Percentiles rank a stretch among this genome's conserved stretches.
phyloP scores from a whole-genome alignment of 2,797 vertebrate species.

The Gobionotothen gibberifrons region DNA sequence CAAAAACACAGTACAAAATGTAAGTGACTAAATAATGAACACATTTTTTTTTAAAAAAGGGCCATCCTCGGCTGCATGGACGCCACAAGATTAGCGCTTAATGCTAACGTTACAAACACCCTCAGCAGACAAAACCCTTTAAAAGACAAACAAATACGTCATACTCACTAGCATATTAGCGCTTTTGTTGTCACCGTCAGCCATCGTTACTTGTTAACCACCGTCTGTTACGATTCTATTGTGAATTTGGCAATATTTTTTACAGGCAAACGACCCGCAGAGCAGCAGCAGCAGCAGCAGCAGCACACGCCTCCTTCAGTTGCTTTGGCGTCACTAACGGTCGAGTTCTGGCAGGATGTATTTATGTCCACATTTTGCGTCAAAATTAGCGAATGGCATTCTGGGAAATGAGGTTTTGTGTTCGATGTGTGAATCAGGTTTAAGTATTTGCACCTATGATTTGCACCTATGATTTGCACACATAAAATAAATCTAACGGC shows the following conservation, averaged over 20 bases:
- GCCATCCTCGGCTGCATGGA: not conserved
- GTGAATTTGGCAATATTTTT: not conserved
- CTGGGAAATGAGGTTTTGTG: conserved; percentile 68
- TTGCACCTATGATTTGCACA: not conserved
- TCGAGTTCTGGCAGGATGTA: conserved; percentile 40
- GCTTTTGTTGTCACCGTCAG: conserved; percentile 82
- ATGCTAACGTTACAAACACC: conserved; percentile 34
- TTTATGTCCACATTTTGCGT: conserved; percentile 68
- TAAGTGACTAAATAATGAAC: not conserved
- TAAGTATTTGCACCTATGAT: not conserved
- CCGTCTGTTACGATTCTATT: not conserved
- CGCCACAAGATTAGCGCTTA: conserved; percentile 14
- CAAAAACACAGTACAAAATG: not conserved
- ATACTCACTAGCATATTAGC: conserved; percentile 76
- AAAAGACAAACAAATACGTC: not conserved
- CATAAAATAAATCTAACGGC: not conserved
- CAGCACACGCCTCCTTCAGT: not conserved
- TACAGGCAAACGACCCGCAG: conserved; percentile 21
- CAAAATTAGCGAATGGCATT: conserved; percentile 35
- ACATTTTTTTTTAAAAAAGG: not conserved
- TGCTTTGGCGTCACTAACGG: conserved; percentile 61
- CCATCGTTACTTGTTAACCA: conserved; percentile 44
- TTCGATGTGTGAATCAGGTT: fast-evolving
- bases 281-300: conserved; percentile 13
- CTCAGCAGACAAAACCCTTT: not conserved